phyloP scores from a whole-genome alignment of 2,888 invertebrate species.

The Ypsolopha sequella region DNA sequence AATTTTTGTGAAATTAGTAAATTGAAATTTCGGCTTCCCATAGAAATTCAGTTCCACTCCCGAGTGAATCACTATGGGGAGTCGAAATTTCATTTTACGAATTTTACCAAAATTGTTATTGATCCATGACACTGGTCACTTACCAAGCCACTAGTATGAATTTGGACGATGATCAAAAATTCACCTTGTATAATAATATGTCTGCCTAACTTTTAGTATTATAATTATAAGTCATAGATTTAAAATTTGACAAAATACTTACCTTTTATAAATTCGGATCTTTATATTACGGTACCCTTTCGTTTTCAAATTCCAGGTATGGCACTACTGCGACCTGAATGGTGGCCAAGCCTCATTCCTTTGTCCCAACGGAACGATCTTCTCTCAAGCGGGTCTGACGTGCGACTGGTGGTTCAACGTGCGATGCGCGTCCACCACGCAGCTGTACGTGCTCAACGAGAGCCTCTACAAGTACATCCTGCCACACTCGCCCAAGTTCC shows the following conservation, averaged over 20 bases:
- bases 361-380: slow-evolving; percentile 92
- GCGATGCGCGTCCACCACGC: slow-evolving; percentile 84
- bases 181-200: no score
- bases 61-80: no score
- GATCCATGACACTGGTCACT: no score
- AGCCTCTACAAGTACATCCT: slow-evolving; percentile 89
- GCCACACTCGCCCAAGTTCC: slow-evolving; percentile 89
- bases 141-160: no score
- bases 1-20: no score
- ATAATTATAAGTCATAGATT: no score
- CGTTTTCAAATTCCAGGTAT: slow-evolving; percentile 71
- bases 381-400: slow-evolving; percentile 88
- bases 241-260: not conserved
- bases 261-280: not conserved
- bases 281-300: not conserved
- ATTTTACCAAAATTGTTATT: no score
- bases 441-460: slow-evolving; percentile 89
- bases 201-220: no score
- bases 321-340: slow-evolving; percentile 93
- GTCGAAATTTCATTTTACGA: no score
- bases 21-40: no score
- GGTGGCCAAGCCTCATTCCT: slow-evolving; percentile 92
- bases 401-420: slow-evolving; percentile 97
- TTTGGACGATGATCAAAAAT: no score
- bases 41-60: no score